A percentile compares a stretch with the other conserved stretches of the same genome.
Evolutionary conservation across 1,140 invertebrate species (phyloP).

Genomic region (Cylas formicarius): DNA sequence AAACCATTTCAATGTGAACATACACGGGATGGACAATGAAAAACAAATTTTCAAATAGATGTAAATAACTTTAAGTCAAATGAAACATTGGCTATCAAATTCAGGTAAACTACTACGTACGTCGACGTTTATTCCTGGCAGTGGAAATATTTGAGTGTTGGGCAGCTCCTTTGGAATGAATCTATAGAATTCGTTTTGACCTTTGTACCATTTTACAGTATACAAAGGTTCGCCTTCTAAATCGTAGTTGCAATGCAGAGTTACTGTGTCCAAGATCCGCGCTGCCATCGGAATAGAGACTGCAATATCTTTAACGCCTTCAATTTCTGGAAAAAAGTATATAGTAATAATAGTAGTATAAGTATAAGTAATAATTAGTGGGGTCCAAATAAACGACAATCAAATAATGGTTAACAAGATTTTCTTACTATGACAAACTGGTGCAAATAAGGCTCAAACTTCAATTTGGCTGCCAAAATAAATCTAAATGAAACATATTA

Average conservation of each 20-base stretch:
- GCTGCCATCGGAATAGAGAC: slow-evolving; percentile 67
- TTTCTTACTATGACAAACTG: neutral
- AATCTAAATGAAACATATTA: no score
- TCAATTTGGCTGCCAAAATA: no score
- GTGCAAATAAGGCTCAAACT: no score
- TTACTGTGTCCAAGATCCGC: slow-evolving; percentile 60
- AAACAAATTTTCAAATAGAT: slow-evolving; percentile 5
- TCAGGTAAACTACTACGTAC: slow-evolving; percentile 52
- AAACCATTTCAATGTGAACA: neutral
- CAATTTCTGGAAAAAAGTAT: slow-evolving; percentile 46
- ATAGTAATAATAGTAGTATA: no score
- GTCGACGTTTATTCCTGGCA: slow-evolving; percentile 57
- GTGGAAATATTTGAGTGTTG: slow-evolving; percentile 58
- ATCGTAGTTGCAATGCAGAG: slow-evolving; percentile 72
- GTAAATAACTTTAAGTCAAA: neutral
- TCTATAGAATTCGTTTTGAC: slow-evolving; percentile 67
- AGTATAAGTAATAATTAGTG: no score
- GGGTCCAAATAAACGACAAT: slow-evolving; percentile 9
- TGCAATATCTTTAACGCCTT: slow-evolving; percentile 54
- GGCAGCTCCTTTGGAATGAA: slow-evolving; percentile 68
- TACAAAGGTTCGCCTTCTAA: slow-evolving; percentile 67
- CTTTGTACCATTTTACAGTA: slow-evolving; percentile 79
- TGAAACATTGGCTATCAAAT: no score
- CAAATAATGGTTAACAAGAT: neutral
- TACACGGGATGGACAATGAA: neutral